Percentiles rank a stretch among this genome's conserved stretches.
phyloP scores from a whole-genome alignment of 2,888 invertebrate genomes.

The Rambutsinella grinnellia region DNA sequence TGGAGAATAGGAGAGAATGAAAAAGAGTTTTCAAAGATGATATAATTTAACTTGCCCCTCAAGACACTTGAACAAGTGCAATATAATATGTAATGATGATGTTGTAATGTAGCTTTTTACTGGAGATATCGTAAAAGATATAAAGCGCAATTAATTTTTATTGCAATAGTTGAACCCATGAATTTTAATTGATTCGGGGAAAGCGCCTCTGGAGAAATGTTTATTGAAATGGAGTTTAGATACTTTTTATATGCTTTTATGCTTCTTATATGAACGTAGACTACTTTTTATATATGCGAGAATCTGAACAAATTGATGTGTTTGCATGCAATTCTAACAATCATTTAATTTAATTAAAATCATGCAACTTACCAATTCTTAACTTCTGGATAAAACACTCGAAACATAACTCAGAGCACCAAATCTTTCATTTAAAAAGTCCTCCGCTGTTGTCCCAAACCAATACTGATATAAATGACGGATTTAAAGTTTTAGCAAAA shows the following conservation, averaged over 20 bases:
- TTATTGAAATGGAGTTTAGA: too few species aligned
- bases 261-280: background rate
- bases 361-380: slow-evolving; percentile 23
- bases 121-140: background rate
- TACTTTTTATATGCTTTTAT: too few species aligned
- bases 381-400: slow-evolving; percentile 2
- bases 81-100: slow-evolving; percentile 1
- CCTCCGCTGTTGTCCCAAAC: background rate
- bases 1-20: background rate
- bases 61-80: background rate
- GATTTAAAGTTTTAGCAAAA: background rate
- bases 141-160: slow-evolving; percentile 49
- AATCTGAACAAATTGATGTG: background rate
- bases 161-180: slow-evolving; percentile 10
- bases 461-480: background rate
- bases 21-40: background rate
- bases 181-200: slow-evolving; percentile 6
- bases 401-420: slow-evolving; percentile 30
- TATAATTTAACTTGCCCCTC: background rate
- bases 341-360: slow-evolving; percentile 1
- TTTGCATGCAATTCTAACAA: background rate
- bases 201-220: too few species aligned
- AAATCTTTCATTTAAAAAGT: background rate
- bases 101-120: slow-evolving; percentile 12
- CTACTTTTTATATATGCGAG: background rate